Evolutionary conservation across 2,797 vertebrate species (phyloP), one percentile per base, ranked within the genome.

Genomic region (Heliangelus exortis): DNA sequence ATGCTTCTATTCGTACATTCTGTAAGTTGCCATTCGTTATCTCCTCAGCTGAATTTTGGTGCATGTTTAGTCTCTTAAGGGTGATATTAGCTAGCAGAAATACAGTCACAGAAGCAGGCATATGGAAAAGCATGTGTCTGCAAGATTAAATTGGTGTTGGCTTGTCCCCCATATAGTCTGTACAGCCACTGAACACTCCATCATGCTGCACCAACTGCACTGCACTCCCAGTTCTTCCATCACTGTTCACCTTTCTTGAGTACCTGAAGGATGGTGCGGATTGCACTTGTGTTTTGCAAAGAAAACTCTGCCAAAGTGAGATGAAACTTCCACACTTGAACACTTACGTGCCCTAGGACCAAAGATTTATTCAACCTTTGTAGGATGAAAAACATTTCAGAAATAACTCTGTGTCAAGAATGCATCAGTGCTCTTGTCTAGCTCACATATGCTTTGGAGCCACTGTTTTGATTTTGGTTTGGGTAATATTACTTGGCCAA

Each of bases 61-160:
- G 10, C 1, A 3, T 8, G 2, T 36, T 76, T 14, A 9, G 15
- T 50, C 47, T 73, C 58, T 55, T 51, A n/a, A 53, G 33, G 62
- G 20, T 18, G 25, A 31, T 26, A 48, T 2, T 12, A 66, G 5
- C 1, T 5, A 54, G 17, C 10, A 65, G 23, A 92, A 82, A 55
- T 51, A 6, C 10, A 43, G 11, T 82, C 23, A 43, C 41, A 26
- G 34, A 57, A 12, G 12, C 9, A 50, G 17, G 2, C 14, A 19
- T 13, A 23, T 63, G 17, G 9, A n/a, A 36, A 63, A 45, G 26
- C 5, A n/a, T 3, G 1, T 3, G 1, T 7, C 14, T 43, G 3
- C 17, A 31, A 43, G 15, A 5, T 28, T 41, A 41, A 18, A n/a
- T 63, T 81, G 36, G 4, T 34, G 39, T 41, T 41, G 39, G 39